Base-by-base conservation (phyloP, 2,888 invertebrate genomes). In the Drosophila nigricruria region DNA sequence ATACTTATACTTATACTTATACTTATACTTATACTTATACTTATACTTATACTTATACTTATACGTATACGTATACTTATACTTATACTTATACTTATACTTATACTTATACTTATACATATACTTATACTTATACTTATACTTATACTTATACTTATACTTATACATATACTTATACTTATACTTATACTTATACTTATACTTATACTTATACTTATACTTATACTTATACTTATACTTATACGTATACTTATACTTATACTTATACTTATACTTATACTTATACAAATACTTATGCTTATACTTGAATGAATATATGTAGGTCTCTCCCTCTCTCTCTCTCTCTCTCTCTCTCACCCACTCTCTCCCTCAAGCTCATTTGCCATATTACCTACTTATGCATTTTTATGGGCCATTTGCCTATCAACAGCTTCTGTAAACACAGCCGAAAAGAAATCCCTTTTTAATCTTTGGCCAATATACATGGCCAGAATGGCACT, bases 391-490 rank as follows among this genome's bases (percentile, higher is more conserved):
- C 23, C 10, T 50, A 70, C 66, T 71, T 79, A 67, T 64, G 73
- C 63, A 72, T 82, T 77, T 85, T 82, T 85, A 85, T 82, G 72
- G 84, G 60, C 82, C 50, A 85, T 85, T 82, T 65, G 52, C n/a
- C 64, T 58, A 78, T 71, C 78, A 79, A 57, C 52, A 68, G 32
- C 47, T 32, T 20, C 25, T 54, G 23, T 40, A 50, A 42, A 38
- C 36, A 23, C 38, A 27, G 30, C 9, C 43, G 30, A 30, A 66
- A 43, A 53, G 54, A 83, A 90, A 89, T 91, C 89, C 86, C 70
- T 86, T 85, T 91, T 91, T 90, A 91, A 91, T 91, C 90, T 88
- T 88, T 65, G 83, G 65, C 81, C 84, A 79, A 83, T 71, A 77
- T 77, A 79, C 68, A 73, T 64, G 70, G 79, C 88, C 90, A 77